These are phyloP conservation scores for Centruroides vittatus DNA, from an alignment of 1,140 invertebrate species.

Conservation along the genomic window DNA sequence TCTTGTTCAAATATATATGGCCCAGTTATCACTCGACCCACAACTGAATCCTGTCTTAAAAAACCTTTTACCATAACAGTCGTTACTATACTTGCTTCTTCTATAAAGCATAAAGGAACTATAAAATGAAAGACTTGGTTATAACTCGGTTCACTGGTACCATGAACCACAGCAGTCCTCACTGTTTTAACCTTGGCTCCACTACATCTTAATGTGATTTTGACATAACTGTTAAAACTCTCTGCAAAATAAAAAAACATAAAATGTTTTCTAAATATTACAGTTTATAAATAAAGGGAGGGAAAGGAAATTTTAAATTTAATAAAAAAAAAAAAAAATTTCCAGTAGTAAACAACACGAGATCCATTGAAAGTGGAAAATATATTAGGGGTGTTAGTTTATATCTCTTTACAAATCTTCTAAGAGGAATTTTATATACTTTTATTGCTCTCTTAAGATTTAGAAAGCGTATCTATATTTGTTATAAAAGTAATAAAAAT, in stretches of 20 bases:
- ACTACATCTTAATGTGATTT: constrained; percentile 11
- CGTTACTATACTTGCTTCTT: constrained; percentile 6
- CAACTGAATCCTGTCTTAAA: constrained; percentile 1
- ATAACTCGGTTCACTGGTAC: constrained; percentile 5
- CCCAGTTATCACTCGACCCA: constrained; percentile 8
- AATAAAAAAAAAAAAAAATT: too few species aligned
- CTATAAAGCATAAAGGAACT: constrained; percentile 5
- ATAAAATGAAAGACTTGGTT: constrained; percentile 10
- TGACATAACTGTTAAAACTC: constrained; percentile 7
- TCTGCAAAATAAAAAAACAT: neutral
- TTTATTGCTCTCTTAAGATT: too few species aligned
- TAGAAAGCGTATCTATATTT: too few species aligned
- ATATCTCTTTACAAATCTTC: too few species aligned
- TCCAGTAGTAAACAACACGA: too few species aligned
- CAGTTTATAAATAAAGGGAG: too few species aligned
- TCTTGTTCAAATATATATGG: neutral
- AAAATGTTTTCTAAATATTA: neutral
- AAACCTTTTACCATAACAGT: constrained; percentile 3
- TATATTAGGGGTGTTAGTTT: too few species aligned
- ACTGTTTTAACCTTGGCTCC: constrained; percentile 13
- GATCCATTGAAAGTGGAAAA: too few species aligned
- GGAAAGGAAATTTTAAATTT: neutral
- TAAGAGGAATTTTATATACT: too few species aligned
- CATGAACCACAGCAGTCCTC: neutral
- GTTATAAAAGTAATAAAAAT: too few species aligned